Evolutionary conservation across 1,140 invertebrate species (phyloP).

Genomic region (Calosoma granatense): DNA sequence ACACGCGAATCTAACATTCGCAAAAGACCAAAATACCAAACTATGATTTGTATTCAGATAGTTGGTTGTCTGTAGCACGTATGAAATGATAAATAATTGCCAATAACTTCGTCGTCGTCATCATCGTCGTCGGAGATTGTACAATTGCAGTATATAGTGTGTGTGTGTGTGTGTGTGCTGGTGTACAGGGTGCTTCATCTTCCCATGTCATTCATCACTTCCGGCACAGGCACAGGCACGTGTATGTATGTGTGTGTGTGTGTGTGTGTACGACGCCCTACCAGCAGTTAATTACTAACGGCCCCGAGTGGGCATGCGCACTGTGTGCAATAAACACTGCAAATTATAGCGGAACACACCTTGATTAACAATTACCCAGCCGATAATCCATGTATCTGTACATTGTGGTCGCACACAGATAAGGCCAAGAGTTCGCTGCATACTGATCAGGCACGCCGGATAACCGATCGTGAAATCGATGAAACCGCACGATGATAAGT

Average conservation of each 20-base stretch:
- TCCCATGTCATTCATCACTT: too few species aligned
- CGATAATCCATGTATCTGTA: not conserved
- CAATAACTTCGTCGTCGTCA: not conserved
- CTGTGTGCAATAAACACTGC: not conserved
- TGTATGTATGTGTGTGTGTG: too few species aligned
- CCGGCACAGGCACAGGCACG: not conserved
- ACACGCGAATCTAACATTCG: not conserved
- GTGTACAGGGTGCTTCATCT: not conserved
- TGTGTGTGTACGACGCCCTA: too few species aligned
- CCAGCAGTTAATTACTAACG: not conserved
- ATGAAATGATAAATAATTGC: not conserved
- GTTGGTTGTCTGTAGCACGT: too few species aligned
- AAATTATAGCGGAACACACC: slow-evolving; percentile 1
- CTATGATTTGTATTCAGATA: not conserved
- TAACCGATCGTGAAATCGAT: slow-evolving; percentile 1
- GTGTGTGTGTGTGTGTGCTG: too few species aligned
- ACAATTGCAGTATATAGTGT: not conserved
- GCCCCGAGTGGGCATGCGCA: not conserved
- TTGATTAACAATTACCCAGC: not conserved
- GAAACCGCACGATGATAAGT: not conserved
- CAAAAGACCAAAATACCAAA: not conserved
- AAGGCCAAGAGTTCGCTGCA: not conserved
- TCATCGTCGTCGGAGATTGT: too few species aligned
- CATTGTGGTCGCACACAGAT: not conserved
- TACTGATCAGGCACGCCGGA: not conserved